phyloP scores from a whole-genome alignment of 1,140 invertebrate genomes.

The Hetaerina americana region DNA sequence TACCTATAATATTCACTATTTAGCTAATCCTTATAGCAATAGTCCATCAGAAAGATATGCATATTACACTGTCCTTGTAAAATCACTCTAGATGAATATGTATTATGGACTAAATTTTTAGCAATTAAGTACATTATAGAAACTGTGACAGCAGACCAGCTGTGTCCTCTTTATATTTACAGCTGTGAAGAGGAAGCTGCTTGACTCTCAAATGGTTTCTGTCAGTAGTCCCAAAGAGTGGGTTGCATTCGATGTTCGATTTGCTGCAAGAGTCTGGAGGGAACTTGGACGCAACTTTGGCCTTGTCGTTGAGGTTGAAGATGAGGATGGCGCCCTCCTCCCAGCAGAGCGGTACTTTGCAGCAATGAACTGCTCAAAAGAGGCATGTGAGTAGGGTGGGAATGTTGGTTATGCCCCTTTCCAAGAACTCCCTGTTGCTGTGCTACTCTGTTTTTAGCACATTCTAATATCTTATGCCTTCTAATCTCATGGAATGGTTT shows the following conservation, averaged over 20 bases:
- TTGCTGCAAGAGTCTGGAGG: constrained; percentile 25
- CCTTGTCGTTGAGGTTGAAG: constrained; percentile 43
- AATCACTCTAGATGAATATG: too few species aligned
- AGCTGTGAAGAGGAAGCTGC: constrained; percentile 37
- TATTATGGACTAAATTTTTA: too few species aligned
- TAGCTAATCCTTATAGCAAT: too few species aligned
- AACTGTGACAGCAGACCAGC: too few species aligned
- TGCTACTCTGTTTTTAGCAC: neutral
- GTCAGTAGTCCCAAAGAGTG: constrained; percentile 23
- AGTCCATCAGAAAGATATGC: too few species aligned
- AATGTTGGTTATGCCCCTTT: neutral
- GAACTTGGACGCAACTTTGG: constrained; percentile 37
- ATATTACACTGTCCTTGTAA: too few species aligned
- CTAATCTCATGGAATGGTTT: neutral
- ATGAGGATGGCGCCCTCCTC: constrained; percentile 40
- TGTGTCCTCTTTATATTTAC: constrained; percentile 11
- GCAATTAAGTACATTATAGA: too few species aligned
- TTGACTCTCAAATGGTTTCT: constrained; percentile 38
- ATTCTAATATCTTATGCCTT: neutral
- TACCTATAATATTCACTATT: too few species aligned
- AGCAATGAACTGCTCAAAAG: constrained; percentile 29
- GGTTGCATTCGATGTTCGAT: constrained; percentile 28
- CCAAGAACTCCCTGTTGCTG: neutral
- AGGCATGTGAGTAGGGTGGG: constrained; percentile 31
- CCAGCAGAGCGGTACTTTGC: constrained; percentile 38